Evolutionary conservation across 2,113 vertebrate species (phyloP).

Genomic region (Megaceryle maxima): DNA sequence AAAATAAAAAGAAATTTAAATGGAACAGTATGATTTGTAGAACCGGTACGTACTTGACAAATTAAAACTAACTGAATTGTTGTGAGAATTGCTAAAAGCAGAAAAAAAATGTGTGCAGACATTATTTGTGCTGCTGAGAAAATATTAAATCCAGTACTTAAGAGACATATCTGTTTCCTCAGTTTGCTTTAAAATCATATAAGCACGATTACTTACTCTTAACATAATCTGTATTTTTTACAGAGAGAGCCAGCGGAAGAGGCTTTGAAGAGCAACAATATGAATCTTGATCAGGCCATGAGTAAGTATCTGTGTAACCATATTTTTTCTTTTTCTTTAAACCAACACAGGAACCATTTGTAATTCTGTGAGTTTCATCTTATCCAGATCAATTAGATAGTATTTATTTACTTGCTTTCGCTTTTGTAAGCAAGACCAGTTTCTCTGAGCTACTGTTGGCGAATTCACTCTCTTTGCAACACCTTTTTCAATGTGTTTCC

Average conservation of each 20-base stretch:
- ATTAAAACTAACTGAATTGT: neutral
- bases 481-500: neutral
- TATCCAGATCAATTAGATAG: neutral
- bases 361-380: neutral
- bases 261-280: slow-evolving; percentile 96
- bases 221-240: neutral
- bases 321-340: neutral
- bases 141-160: neutral
- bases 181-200: neutral
- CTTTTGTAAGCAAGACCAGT: neutral
- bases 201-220: neutral
- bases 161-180: neutral
- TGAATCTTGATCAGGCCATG: slow-evolving; percentile 99
- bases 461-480: neutral
- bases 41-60: neutral
- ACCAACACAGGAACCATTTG: neutral
- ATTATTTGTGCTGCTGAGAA: neutral
- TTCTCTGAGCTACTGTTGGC: neutral
- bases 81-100: neutral
- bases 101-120: neutral
- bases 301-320: slow-evolving; percentile 81
- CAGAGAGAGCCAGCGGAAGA: slow-evolving; percentile 99
- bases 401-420: neutral
- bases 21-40: neutral
- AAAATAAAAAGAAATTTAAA: neutral